Evolutionary conservation across 2,888 invertebrate genomes (phyloP).

Genomic region (Diadromus collaris): DNA sequence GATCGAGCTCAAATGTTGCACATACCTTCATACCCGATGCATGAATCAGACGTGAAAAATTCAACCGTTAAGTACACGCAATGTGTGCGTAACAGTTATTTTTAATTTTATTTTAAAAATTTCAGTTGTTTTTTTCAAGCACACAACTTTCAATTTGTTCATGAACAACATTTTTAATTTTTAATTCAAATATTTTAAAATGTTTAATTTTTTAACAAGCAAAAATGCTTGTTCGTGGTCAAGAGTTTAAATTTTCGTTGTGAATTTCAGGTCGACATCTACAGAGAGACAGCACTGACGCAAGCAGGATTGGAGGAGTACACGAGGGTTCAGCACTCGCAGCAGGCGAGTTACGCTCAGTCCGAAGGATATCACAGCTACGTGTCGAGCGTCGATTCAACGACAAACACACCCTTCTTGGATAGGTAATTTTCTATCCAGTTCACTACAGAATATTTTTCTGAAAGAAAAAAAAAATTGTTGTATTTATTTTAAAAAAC

Average conservation of each 20-base stretch:
- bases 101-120: too few relatives aligned
- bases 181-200: conserved; percentile 1
- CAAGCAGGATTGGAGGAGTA: conserved; percentile 81
- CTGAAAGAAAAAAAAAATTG: background rate
- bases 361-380: conserved; percentile 91
- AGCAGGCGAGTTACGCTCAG: conserved; percentile 89
- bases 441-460: background rate
- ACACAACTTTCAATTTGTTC: too few relatives aligned
- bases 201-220: too few relatives aligned
- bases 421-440: conserved; percentile 81
- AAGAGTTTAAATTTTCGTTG: too few relatives aligned
- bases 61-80: too few relatives aligned
- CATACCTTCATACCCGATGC: too few relatives aligned
- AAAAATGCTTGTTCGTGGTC: too few relatives aligned
- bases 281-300: conserved; percentile 77
- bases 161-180: too few relatives aligned
- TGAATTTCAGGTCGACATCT: conserved; percentile 75
- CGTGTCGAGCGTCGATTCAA: conserved; percentile 89
- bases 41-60: too few relatives aligned
- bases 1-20: too few relatives aligned
- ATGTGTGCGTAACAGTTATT: too few relatives aligned
- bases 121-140: too few relatives aligned
- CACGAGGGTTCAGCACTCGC: conserved; percentile 83
- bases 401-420: conserved; percentile 86
- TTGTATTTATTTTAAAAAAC: background rate